These are phyloP conservation scores for Hippocampus mohnikei DNA, from an alignment of 2,113 vertebrate species.

Conservation along the genomic window DNA sequence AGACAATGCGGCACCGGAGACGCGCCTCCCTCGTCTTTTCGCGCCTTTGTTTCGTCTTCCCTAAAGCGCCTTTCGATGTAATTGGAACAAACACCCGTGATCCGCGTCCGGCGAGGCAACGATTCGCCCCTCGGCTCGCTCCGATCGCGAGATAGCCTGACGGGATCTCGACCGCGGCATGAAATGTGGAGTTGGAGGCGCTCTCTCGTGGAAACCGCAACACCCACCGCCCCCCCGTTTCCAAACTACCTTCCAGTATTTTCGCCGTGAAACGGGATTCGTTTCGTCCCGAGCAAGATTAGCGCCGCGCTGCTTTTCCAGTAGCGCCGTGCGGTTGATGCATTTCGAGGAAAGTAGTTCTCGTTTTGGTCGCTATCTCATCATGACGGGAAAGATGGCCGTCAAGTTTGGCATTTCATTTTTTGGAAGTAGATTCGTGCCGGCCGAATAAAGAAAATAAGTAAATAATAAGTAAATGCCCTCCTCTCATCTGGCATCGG, in stretches of 20 bases:
- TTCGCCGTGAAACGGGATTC: no score
- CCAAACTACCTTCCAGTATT: neutral
- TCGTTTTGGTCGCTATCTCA: no score
- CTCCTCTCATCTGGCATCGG: neutral
- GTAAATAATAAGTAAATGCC: neutral
- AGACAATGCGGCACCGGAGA: neutral
- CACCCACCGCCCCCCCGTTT: no score
- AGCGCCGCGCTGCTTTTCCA: no score
- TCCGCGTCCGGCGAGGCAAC: neutral
- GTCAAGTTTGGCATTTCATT: neutral
- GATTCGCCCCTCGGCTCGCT: neutral
- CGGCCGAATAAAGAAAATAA: neutral
- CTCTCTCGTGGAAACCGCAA: no score
- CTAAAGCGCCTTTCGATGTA: neutral
- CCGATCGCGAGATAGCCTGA: neutral
- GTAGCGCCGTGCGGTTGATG: no score
- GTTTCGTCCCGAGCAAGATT: no score
- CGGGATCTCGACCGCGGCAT: neutral
- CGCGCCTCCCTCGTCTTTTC: neutral
- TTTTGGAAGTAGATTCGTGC: neutral
- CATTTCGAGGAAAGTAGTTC: no score
- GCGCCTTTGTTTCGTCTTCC: neutral
- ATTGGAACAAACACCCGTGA: constrained; percentile 1
- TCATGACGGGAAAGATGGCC: no score
- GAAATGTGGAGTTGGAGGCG: neutral